Base-by-base conservation (phyloP, 2,888 invertebrate genomes). In the Drosophila monieri region DNA sequence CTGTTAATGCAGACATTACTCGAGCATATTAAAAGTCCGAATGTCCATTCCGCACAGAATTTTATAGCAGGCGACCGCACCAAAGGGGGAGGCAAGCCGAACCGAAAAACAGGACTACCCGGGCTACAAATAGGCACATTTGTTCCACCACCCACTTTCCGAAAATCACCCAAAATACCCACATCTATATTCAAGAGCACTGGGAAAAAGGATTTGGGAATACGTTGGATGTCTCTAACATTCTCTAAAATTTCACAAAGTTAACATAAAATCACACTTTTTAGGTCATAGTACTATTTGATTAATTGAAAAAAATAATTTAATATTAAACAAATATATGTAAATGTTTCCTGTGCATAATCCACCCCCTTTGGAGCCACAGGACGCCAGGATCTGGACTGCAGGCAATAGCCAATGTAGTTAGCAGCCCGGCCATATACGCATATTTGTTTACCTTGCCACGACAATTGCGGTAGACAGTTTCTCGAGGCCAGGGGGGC, bases 1-100 rank as follows among this genome's bases (percentile, higher is more conserved):
- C 86, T 76, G 88, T 89, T 89, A 88, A 88, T 89, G 88, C 87
- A 83, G 85, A 79, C 89, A 89, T 89, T 89, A 86, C 81, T 89
- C 83, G 78, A 85, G 84, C 86, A 83, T 89, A 89, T 88, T 88
- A 89, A 89, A 89, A 86, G 88, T 80, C 88, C 86, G 83, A 86
- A 83, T 83, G 89, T 84, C 79, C 88, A 86, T 84, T 84, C 74
- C 79, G 79, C 76, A 78, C 73, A 77, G 77, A 88, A 85, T 89
- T 88, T 87, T 85, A 80, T 85, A 88, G 81, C 79, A 78, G 74
- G 71, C 78, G 66, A 69, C 66, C 65, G 72, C 74, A 54, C 62
- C 43, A 49, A 51, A 58, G 23, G 58, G 41, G 55, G 62, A 43
- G 21, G 25, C 48, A 51, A 27, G 37, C 47, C 62, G 53, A 21